Conservation (phyloP, 2,888 invertebrate species). For the Micoletzkya japonica region DNA sequence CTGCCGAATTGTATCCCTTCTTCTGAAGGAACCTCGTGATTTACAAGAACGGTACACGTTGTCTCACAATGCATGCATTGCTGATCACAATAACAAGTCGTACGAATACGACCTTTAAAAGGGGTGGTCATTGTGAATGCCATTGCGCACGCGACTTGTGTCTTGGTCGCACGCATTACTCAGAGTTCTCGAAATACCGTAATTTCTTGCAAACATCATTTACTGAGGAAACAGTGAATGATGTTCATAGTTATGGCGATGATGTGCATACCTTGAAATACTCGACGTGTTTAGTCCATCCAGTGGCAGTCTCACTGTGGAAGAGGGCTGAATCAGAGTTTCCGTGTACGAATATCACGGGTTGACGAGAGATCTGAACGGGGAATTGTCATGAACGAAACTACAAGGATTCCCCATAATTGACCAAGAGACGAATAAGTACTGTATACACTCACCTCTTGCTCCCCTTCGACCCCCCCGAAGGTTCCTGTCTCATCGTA, state of each 20-base stretch:
- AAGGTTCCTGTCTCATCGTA: slow-evolving; percentile 8
- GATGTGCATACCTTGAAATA: slow-evolving; percentile 26
- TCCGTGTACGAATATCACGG: slow-evolving; percentile 58
- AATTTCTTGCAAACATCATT: too few relatives aligned
- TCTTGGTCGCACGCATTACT: background rate
- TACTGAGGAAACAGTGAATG: too few relatives aligned
- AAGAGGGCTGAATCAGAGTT: slow-evolving; percentile 58
- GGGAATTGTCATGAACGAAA: too few relatives aligned
- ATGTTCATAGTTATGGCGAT: too few relatives aligned
- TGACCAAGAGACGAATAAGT: background rate
- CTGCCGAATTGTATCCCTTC: slow-evolving; percentile 44
- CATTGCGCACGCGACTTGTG: background rate
- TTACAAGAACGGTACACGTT: background rate
- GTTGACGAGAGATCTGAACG: slow-evolving; percentile 43
- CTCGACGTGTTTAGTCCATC: slow-evolving; percentile 45
- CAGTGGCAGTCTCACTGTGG: slow-evolving; percentile 37
- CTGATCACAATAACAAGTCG: background rate
- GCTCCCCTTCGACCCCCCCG: slow-evolving; percentile 1
- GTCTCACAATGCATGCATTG: background rate
- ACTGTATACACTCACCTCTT: background rate
- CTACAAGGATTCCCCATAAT: too few relatives aligned
- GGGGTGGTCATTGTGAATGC: background rate
- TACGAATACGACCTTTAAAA: background rate
- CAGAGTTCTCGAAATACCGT: too few relatives aligned
- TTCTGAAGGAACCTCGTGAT: slow-evolving; percentile 24